Base-by-base conservation (phyloP, 2,797 vertebrate species). In the Rhincodon typus region DNA sequence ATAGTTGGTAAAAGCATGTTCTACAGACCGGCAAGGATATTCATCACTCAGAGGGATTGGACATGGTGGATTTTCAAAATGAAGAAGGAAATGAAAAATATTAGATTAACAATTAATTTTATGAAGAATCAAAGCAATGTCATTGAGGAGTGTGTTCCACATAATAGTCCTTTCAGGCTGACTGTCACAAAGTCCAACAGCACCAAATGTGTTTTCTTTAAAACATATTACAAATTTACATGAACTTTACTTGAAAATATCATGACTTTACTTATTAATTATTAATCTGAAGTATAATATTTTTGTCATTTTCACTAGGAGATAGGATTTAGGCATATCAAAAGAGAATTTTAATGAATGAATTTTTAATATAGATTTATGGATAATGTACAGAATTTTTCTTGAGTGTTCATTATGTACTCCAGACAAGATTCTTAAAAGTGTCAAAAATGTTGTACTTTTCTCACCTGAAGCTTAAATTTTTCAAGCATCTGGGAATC, bases 81-180 rank as follows among this genome's bases (percentile, higher is more conserved):
- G 88, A 91, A 93, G 90, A 93, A n/a, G 90, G 62, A 93, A 69
- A 93, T 93, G 62, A 93, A 93, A 93, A 93, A 93, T 93, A 93
- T 93, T 93, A 42, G 62, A 69, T 93, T 93, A 69, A 93, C 88
- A 91, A 91, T 91, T 91, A 91, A 91, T 91, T 77, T 91, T 66
- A 67, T 21, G 66, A 38, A 67, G 88, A 67, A 91, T 91, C 57
- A 67, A 91, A 91, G 88, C 34, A 38, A 91, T 91, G 57, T 91
- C 88, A 91, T 34, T 21, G 27, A 88, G 86, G 50, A 53, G 34
- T n/a, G n/a, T 93, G 21, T 69, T 67, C 62, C 42, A 69, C 21
- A 38, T 93, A 69, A 93, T 38, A 21, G 62, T 69, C 19, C 62
- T 42, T 69, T 42, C 21, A 93, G 6, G 10, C 2, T 93, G 62